These are phyloP conservation scores for Paracanthobrama guichenoti DNA, from an alignment of 2,113 vertebrate species.

Conservation along the genomic window DNA sequence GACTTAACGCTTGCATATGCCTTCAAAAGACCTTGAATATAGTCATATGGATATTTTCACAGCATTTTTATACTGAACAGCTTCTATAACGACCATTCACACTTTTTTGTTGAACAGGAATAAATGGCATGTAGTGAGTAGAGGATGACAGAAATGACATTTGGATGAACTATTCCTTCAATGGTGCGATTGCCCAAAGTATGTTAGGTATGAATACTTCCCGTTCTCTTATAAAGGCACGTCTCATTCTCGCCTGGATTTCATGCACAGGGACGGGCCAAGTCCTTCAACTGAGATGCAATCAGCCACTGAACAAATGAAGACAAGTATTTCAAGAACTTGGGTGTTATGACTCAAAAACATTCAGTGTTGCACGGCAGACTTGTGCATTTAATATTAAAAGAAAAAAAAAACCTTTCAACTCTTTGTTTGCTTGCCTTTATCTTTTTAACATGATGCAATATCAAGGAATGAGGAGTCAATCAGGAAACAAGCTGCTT, in stretches of 20 bases:
- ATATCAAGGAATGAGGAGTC: conserved; percentile 48
- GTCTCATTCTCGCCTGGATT: not conserved
- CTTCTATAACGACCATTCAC: not conserved
- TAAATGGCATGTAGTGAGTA: not conserved
- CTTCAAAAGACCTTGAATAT: not conserved
- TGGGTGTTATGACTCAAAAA: conserved; percentile 18
- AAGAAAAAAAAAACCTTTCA: not conserved
- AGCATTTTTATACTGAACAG: not conserved
- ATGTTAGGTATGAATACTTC: conserved; percentile 69
- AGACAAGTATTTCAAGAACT: conserved; percentile 19
- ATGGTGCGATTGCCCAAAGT: not conserved
- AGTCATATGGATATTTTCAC: not conserved
- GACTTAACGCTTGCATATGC: not conserved
- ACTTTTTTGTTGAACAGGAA: not conserved
- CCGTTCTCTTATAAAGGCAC: conserved; percentile 28
- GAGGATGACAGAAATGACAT: not conserved
- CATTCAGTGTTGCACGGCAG: conserved; percentile 43
- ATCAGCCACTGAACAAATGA: conserved; percentile 24
- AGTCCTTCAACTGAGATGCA: not conserved
- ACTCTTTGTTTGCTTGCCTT: conserved; percentile 40
- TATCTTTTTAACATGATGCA: conserved; percentile 56
- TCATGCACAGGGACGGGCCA: not conserved
- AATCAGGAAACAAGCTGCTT: conserved; percentile 42
- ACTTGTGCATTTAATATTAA: conserved; percentile 44
- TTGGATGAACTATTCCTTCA: not conserved